Evolutionary conservation across 2,888 invertebrate species (phyloP), one percentile per base, ranked within the genome.

Genomic region (Tromatobia lineatoria): DNA sequence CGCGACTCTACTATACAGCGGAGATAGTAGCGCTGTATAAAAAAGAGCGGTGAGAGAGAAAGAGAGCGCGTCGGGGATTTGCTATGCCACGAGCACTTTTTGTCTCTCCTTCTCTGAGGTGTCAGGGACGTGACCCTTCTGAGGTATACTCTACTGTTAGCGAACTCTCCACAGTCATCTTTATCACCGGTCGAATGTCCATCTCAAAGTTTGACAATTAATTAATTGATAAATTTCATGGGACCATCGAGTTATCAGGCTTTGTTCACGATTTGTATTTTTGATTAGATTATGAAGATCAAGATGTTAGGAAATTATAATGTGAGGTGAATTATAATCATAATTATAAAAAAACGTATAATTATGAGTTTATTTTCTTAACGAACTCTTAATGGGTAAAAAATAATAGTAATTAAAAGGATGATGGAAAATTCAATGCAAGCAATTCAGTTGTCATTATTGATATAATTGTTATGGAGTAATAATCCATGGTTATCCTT

Each of bases 51-150:
- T n/a, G 71, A 18, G 59, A 74, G 25, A 57, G 70, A 66, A n/a
- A n/a, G 61, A 73, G 38, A 61, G 42, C 23, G 50, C 20, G 42
- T n/a, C n/a, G 54, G 64, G 25, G 73, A 64, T 67, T 71, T 57
- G 70, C 59, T 45, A 80, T 50, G 75, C 42, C 61, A 71, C 70
- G 70, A 42, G 50, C 67, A 11, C 70, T 70, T 81, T 81, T 76
- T 57, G 47, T 79, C 79, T 82, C 47, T 50, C 59, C 20, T 67
- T 71, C 69, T 20, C 80, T 34, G 15, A 59, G 34, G 52, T 77
- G 73, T 71, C 84, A 82, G 74, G 77, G 77, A 76, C 76, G 80
- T 74, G 76, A 82, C 76, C 82, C 64, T 71, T 71, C 34, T 47
- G 15, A 42, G 13, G 25, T 73, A 10, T 61, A 18, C 73, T 29